Evolutionary conservation across 2,797 vertebrate species (phyloP).

Genomic region (Avahi laniger): DNA sequence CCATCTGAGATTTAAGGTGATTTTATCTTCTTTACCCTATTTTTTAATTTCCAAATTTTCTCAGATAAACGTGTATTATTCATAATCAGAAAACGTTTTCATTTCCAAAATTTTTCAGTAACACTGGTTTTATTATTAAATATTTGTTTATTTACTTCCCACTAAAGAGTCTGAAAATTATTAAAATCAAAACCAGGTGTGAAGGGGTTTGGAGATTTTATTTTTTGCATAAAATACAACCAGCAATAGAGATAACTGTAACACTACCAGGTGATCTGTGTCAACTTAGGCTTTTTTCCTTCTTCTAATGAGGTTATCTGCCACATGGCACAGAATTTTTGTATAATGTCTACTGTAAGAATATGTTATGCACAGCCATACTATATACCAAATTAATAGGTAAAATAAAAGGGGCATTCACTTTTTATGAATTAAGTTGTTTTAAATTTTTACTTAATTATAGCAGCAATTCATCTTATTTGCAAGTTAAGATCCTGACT

Average conservation of each 20-base stretch:
- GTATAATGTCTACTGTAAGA: neutral
- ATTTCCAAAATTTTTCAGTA: neutral
- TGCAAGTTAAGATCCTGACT: neutral
- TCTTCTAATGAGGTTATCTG: constrained; percentile 6
- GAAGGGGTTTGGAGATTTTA: neutral
- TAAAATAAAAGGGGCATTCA: neutral
- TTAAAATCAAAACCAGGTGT: constrained; percentile 36
- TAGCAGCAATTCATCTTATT: constrained; percentile 29
- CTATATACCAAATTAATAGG: neutral
- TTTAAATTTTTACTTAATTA: constrained; percentile 36
- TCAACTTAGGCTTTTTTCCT: neutral
- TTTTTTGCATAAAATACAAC: neutral
- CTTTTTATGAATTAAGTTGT: neutral
- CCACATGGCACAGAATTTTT: neutral
- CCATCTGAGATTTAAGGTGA: neutral
- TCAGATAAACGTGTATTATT: neutral
- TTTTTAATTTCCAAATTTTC: neutral
- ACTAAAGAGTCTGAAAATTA: neutral
- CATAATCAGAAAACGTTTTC: neutral
- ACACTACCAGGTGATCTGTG: neutral
- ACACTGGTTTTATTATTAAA: neutral
- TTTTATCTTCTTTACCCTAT: neutral
- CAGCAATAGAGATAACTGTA: neutral
- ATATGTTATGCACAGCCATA: neutral
- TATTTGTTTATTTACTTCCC: constrained; percentile 5